Evolutionary conservation across 2,797 vertebrate genomes (phyloP).

Genomic region (Parambassis ranga): DNA sequence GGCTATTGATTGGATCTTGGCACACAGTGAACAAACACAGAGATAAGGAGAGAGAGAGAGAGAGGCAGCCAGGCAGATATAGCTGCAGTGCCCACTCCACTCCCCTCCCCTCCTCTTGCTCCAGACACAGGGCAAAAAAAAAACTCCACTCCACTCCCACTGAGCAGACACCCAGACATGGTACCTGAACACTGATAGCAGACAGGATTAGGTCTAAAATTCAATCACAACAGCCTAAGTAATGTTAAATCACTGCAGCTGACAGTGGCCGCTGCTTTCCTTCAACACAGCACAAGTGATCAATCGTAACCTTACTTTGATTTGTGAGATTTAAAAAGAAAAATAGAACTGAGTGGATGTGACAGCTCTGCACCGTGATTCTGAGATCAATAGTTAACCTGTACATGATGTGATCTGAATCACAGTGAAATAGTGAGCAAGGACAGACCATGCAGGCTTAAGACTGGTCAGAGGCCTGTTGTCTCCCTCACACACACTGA

Average conservation of each 20-base stretch:
- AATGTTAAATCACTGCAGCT: conserved; percentile 67
- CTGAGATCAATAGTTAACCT: conserved; percentile 44
- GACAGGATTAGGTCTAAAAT: conserved; percentile 73
- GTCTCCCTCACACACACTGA: conserved; percentile 23
- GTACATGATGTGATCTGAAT: conserved; percentile 26
- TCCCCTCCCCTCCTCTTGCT: conserved; percentile 56
- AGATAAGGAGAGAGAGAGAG: conserved; percentile 72
- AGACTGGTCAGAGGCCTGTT: conserved; percentile 35
- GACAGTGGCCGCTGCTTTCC: conserved; percentile 49
- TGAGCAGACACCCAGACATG: conserved; percentile 76
- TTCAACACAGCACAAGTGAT: conserved; percentile 48
- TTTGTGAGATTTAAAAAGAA: conserved; percentile 50
- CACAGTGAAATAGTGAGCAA: background rate
- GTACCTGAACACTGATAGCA: conserved; percentile 70
- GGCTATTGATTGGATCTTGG: conserved; percentile 86
- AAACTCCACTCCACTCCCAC: conserved; percentile 63
- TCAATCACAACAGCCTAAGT: conserved; percentile 72
- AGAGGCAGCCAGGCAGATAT: conserved; percentile 71
- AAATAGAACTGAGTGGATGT: conserved; percentile 27
- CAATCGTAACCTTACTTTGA: conserved; percentile 58
- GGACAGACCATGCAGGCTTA: conserved; percentile 12
- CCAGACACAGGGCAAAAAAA: conserved; percentile 27
- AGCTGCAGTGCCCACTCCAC: conserved; percentile 71
- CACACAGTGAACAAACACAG: conserved; percentile 83
- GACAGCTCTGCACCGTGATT: conserved; percentile 29